Evolutionary conservation across 1,140 invertebrate species (phyloP), one percentile per base, ranked within the genome.

Genomic region (Eupeodes corollae): DNA sequence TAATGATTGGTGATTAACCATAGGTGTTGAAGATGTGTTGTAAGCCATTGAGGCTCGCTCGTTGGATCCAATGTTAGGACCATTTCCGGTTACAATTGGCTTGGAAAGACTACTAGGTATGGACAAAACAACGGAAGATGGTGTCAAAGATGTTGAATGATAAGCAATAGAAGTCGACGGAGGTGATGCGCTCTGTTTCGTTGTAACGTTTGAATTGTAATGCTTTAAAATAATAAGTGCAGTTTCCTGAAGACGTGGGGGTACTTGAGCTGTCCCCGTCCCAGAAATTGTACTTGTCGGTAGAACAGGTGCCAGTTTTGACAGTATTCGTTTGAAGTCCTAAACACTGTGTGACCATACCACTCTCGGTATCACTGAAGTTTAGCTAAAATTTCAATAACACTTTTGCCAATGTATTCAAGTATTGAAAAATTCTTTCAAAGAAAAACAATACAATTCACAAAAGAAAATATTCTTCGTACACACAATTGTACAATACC

Each of bases 221-320:
- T 42, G 58, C 54, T 59, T 42, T 13, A 42, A 13, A 21, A 42
- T 21, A 13, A 38, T 16, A 38, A n/a, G 34, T 41, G 42, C 39
- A 19, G 32, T 21, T 34, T 26, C 19, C 34, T 12, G 13, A 47
- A 50, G 52, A 32, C 13, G 14, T 6, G 40, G 41, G 46, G 54
- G 52, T 18, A 60, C 47, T 31, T 59, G 53, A 38, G 58, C 53
- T 57, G 61, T 51, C 48, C 61, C 49, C 54, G 59, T 53, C 53
- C 55, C 47, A 32, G 33, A 55, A 44, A 35, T 47, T 37, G 59
- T 64, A 44, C n/a, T 50, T 8, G 44, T 50, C 5, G 62, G 62
- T 47, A 65, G 42, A 49, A 65, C 62, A 37, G 62, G 62, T 52
- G 62, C 62, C 62, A 65, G 62, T 50, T 55, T 65, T 48, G 15